A percentile compares a stretch with the other conserved stretches of the same genome.
phyloP scores from a whole-genome alignment of 2,113 vertebrate genomes.

The Malurus cyaneus region DNA sequence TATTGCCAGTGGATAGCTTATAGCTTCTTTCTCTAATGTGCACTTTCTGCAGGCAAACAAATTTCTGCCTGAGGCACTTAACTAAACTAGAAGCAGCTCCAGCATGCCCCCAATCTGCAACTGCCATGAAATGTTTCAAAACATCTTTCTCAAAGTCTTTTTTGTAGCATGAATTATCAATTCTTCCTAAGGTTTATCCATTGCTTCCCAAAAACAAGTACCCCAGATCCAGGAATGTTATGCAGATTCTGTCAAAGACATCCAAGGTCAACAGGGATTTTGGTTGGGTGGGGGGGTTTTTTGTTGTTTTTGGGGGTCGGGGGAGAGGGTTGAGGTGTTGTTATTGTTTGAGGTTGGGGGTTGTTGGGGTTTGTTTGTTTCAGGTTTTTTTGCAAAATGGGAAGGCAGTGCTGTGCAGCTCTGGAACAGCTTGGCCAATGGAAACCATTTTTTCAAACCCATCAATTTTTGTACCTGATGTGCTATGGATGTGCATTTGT shows the following conservation, averaged over 20 bases:
- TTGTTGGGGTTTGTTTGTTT: too few relatives aligned
- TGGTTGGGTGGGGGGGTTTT: not conserved
- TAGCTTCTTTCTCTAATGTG: not conserved
- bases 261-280: not conserved
- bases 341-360: too few relatives aligned
- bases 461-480: not conserved
- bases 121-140: not conserved
- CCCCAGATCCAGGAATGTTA: not conserved
- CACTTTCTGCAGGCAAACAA: not conserved
- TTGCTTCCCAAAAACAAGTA: not conserved
- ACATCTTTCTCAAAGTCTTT: not conserved
- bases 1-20: not conserved
- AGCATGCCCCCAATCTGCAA: not conserved
- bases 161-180: not conserved
- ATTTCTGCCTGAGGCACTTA: not conserved
- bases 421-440: not conserved
- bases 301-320: not conserved
- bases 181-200: not conserved
- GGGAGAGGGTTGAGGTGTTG: too few relatives aligned
- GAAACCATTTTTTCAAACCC: not conserved
- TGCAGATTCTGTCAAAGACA: not conserved
- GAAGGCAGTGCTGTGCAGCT: not conserved
- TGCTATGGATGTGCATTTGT: not conserved
- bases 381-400: not conserved
- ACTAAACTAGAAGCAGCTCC: not conserved